Base-by-base conservation (phyloP, 2,888 invertebrate species). In the Athalia circularis region DNA sequence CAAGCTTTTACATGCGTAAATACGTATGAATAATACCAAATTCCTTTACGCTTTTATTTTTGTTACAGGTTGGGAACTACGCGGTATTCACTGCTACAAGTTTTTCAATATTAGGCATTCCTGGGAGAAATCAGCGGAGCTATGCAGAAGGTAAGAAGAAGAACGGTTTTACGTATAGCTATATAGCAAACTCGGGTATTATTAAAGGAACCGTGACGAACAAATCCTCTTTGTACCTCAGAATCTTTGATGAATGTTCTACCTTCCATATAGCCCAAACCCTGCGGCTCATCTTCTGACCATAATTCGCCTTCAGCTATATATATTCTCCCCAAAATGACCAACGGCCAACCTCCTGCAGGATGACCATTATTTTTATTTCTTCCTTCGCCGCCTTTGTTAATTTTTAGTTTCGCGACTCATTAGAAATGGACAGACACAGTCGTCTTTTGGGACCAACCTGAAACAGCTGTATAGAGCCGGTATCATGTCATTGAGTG, bases 101-200 rank as follows among this genome's bases (percentile, higher is more conserved):
- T 97, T 96, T 92, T 98, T 98, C 92, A 96, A 96, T 92, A 97
- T 97, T 90, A 95, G 95, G 91, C 97, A 98, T 93, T 98, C 98
- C 83, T 98, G 97, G 97, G 96, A 96, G 92, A 97, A 97, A 92
- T 97, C 97, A 84, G 97, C 97, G 83, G 97, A 97, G 92, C 93
- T 98, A 91, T 98, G 98, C 93, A 95, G 96, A 93, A 96, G 97
- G 97, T 97, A 92, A 93, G 92, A 91, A 81, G 8, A 62, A 15
- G 8, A 13, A 62, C 9, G 43, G 45, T 75, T 52, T 72, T 8
- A 59, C 45, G 3, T 15, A n/a, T 6, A 0, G 6, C 54, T 54
- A 54, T 54, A 6, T 11, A 3, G 6, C 6, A 4, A n/a, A 29
- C 29, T 29, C 29, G 6, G 68, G 48, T 72, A 59, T 72, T 72